Conservation (phyloP, 2,888 invertebrate genomes). For the Eupeodes latifasciatus region DNA sequence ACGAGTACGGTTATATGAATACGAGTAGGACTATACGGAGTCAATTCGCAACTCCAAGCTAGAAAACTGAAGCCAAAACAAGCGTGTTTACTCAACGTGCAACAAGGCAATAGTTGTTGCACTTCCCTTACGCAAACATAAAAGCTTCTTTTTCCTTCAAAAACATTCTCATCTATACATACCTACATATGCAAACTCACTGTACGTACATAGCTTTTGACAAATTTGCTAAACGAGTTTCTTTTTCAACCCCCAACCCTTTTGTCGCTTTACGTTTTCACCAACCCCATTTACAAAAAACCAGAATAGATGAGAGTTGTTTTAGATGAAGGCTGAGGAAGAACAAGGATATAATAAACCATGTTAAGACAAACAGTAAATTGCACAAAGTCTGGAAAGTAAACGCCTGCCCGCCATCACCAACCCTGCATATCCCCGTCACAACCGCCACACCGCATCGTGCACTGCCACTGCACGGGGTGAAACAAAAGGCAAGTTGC, state of each 20-base stretch:
- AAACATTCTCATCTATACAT: neutral
- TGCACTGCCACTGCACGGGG: neutral
- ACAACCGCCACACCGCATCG: no score
- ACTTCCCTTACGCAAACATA: slow-evolving; percentile 47
- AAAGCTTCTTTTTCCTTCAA: neutral
- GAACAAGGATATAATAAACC: slow-evolving; percentile 58
- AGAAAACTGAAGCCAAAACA: neutral
- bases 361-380: slow-evolving; percentile 66
- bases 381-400: slow-evolving; percentile 48
- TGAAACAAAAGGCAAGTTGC: neutral
- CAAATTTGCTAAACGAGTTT: slow-evolving; percentile 69
- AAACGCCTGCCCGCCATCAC: neutral
- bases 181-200: neutral
- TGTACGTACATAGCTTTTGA: slow-evolving; percentile 55
- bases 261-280: neutral
- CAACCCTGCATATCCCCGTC: no score
- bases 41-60: slow-evolving; percentile 6
- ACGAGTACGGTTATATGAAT: no score
- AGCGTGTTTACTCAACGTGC: slow-evolving; percentile 64
- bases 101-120: slow-evolving; percentile 73
- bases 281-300: neutral
- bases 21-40: neutral
- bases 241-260: neutral
- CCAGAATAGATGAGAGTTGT: neutral
- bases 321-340: slow-evolving; percentile 6